Evolutionary conservation across 1,140 invertebrate species (phyloP), one percentile per base, ranked within the genome.

Genomic region (Homalodisca vitripennis): DNA sequence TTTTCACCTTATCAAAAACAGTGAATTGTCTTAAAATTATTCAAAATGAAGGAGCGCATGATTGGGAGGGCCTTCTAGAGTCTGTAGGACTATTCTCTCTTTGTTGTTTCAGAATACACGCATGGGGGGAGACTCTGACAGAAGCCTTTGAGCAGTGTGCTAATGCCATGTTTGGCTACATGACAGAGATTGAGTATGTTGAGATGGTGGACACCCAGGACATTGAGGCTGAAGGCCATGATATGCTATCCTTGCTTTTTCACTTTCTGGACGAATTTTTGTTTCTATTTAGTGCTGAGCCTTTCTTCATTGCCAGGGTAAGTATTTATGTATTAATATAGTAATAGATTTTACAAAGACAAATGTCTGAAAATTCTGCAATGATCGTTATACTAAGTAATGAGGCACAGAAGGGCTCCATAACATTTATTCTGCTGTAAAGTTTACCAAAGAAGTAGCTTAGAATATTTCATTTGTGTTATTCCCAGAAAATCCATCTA

Each of bases 121-220:
- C 92, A 68, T 98, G 97, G 97, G 97, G 97, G n/a, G 84, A 89
- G 55, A 89, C 82, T 66, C 77, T 98, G 27, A 80, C 88, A 76
- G 96, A 98, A 82, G 91, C 96, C 0, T 98, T 98, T 82, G 96
- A 98, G 80, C 95, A 98, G 83, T 93, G 92, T 77, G 95, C 92
- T 2, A 88, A 95, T 74, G 91, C 93, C 0, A 98, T 99, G 96
- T 99, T 95, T 82, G 93, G 87, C 3, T 99, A 98, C 78, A 98
- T 98, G 92, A 98, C 97, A 17, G 95, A 98, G 74, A 83, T 98
- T 68, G 86, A 91, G 0, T 89, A 85, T 70, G 93, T 98, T 0
- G 88, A 96, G 74, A 92, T 96, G 70, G 84, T 84, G 73, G 83
- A 89, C 73, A 85, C 85, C n/a, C 84, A 91, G 74, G 85, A 91